Evolutionary conservation across 1,140 invertebrate species (phyloP), one percentile per base, ranked within the genome.

Genomic region (Brachystomella parvula): DNA sequence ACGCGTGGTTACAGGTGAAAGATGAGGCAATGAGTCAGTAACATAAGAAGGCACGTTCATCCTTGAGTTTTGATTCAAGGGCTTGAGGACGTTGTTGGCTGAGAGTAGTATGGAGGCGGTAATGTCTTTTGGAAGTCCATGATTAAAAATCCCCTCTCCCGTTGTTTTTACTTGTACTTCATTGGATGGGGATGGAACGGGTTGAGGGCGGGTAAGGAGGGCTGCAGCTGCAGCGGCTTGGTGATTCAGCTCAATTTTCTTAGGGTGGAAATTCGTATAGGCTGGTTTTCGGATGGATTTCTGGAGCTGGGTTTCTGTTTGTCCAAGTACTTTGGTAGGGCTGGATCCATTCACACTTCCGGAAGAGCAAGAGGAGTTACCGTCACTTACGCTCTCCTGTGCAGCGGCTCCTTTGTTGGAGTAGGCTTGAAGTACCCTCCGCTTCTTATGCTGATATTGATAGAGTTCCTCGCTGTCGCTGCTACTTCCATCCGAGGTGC

Each of bases 401-500:
- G 67, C 67, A 3, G 60, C 67, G 49, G 49, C 15, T 15, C 6
- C 9, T 6, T 53, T 26, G 12, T 53, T 53, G 49, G 49, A 53
- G 29, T 72, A 72, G 1, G 67, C 71, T 56, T 72, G 67, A 15
- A 72, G 47, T 19, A 72, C 30, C 28, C 71, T 59, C 30, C 71
- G 65, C 66, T 72, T 72, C 57, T 72, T 72, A 35, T 72, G 70
- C 21, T 63, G 65, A 49, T 72, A 72, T 21, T 68, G 63, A 58
- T 67, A 67, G 47, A 67, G 62, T 57, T 69, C 68, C 26, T 69
- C 61, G 69, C 74, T 31, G 71, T 76, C 61, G 70, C 74, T 77
- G 47, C 75, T 77, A 57, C 57, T 61, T 60, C 29, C 68, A 56
- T 71, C 76, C 75, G 32, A 76, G 74, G 57, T 78, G 75, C 30